phyloP scores from a whole-genome alignment of 2,888 invertebrate genomes.

The Gastrophysa polygoni region DNA sequence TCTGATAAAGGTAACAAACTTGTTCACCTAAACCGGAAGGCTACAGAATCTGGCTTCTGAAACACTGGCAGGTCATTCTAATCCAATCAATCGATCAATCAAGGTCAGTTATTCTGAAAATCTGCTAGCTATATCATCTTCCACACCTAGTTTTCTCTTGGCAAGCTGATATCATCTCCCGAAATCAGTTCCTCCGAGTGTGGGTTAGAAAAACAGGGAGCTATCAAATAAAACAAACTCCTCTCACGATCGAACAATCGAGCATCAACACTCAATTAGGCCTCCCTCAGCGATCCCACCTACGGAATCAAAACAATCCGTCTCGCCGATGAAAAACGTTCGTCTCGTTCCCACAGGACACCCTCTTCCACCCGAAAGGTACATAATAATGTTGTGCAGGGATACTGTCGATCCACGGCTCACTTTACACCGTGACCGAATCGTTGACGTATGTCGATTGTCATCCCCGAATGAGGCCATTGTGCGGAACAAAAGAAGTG shows the following conservation, averaged over 20 bases:
- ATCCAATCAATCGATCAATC: too few species aligned
- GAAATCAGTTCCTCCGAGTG: too few species aligned
- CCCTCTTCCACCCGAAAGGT: slow-evolving; percentile 32
- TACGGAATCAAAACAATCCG: slow-evolving; percentile 49
- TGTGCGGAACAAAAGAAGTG: slow-evolving; percentile 56
- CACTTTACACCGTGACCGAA: slow-evolving; percentile 49
- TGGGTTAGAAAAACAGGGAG: background rate
- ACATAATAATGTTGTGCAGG: slow-evolving; percentile 23
- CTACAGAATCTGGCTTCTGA: too few species aligned
- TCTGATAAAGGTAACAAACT: too few species aligned
- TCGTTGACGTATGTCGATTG: slow-evolving; percentile 58
- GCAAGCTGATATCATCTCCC: too few species aligned
- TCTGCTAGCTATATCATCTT: too few species aligned
- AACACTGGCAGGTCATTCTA: too few species aligned
- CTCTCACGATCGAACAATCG: slow-evolving; percentile 18
- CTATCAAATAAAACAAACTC: background rate
- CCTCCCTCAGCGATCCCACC: slow-evolving; percentile 43
- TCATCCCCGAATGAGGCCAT: slow-evolving; percentile 57
- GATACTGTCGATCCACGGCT: slow-evolving; percentile 30
- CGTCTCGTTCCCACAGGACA: slow-evolving; percentile 50
- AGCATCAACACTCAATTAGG: slow-evolving; percentile 45
- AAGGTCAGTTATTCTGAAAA: too few species aligned
- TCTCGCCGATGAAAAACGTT: slow-evolving; percentile 32
- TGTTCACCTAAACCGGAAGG: too few species aligned
- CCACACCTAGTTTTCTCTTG: too few species aligned